Percentiles rank a stretch among this genome's conserved stretches.
Conservation (phyloP, 2,113 vertebrate species). For the Panthera tigris region DNA sequence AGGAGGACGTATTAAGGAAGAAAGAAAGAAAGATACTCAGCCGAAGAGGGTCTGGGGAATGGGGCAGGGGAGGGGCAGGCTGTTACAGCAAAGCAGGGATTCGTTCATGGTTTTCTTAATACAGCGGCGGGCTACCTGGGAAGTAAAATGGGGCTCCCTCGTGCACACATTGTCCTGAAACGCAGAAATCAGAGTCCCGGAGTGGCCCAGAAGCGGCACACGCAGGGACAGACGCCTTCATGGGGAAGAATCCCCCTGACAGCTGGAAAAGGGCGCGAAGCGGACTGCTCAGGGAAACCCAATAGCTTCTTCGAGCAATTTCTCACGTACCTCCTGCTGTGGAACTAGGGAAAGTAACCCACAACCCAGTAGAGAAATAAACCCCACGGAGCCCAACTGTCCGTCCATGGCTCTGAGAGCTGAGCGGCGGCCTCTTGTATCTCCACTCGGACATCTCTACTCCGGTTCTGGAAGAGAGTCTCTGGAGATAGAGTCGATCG, state of each 20-base stretch:
- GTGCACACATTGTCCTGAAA: not conserved
- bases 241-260: not conserved
- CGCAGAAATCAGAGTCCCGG: not conserved
- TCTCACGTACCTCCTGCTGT: not conserved
- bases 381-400: rapidly evolving
- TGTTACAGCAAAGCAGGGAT: not conserved
- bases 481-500: not conserved
- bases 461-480: not conserved
- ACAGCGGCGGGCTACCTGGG: rapidly evolving
- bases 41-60: not conserved
- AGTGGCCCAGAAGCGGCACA: rapidly evolving
- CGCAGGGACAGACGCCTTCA: rapidly evolving
- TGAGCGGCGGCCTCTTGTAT: not conserved
- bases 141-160: not conserved
- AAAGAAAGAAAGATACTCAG: not conserved
- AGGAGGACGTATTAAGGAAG: not conserved
- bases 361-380: not conserved
- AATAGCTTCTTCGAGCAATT: not conserved
- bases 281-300: not conserved
- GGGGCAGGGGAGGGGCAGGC: not conserved
- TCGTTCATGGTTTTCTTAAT: not conserved
- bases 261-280: not conserved
- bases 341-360: too few species aligned
- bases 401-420: not conserved
- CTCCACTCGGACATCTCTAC: not conserved